Conservation (phyloP, 1,140 invertebrate species). For the Diabrotica virgifera region DNA sequence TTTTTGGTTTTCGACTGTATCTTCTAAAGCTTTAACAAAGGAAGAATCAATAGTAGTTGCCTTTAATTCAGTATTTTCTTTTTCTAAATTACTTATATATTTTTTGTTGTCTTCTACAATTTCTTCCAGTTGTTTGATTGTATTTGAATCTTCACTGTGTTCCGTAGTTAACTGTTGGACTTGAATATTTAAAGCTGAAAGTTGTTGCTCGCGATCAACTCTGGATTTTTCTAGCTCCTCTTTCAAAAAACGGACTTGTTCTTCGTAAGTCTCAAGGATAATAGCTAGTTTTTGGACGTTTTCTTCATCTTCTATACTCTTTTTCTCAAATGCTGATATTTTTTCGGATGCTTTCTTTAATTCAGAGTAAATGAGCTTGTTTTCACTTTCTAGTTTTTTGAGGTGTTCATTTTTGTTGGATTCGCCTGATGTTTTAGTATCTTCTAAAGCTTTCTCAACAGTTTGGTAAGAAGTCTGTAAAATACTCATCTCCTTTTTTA, state of each 20-base stretch:
- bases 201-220: background rate
- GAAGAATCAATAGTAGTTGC: too few relatives aligned
- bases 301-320: constrained; percentile 31
- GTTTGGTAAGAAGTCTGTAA: constrained; percentile 27
- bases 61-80: constrained; percentile 18
- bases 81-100: background rate
- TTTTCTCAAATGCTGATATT: constrained; percentile 23
- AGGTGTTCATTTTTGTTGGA: constrained; percentile 16
- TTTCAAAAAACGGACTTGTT: constrained; percentile 34
- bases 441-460: constrained; percentile 28
- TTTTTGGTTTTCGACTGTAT: background rate
- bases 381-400: constrained; percentile 31
- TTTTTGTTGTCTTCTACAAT: background rate
- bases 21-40: background rate
- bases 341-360: constrained; percentile 27
- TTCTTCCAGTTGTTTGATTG: background rate
- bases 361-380: constrained; percentile 28
- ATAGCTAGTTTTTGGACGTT: constrained; percentile 33
- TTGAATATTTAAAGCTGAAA: background rate
- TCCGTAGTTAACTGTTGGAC: background rate
- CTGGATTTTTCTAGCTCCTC: constrained; percentile 21
- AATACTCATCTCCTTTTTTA: constrained; percentile 24
- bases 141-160: background rate
- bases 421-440: constrained; percentile 24
- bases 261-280: constrained; percentile 39